Evolutionary conservation across 2,797 vertebrate species (phyloP).

Genomic region (Varecia variegata): DNA sequence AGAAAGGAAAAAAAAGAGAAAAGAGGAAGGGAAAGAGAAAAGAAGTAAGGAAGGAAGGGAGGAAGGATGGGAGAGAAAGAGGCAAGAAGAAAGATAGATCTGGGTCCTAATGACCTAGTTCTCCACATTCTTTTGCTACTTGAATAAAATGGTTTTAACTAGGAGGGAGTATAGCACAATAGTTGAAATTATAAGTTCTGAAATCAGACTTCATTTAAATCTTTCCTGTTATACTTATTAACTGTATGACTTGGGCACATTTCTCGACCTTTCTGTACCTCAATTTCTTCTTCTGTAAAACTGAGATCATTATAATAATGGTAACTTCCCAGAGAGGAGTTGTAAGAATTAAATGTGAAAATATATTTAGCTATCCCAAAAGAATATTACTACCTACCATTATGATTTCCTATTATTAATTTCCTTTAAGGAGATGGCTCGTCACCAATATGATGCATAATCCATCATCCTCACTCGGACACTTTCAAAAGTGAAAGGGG

Average conservation of each 20-base stretch:
- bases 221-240: neutral
- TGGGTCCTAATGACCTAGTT: neutral
- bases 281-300: neutral
- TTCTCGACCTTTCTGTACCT: neutral
- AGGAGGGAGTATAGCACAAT: neutral
- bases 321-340: neutral
- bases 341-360: conserved; percentile 31
- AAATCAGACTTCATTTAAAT: neutral
- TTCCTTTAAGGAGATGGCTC: neutral
- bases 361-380: conserved; percentile 5
- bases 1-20: neutral
- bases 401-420: neutral
- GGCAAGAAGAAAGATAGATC: neutral
- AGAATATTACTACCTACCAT: neutral
- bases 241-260: neutral
- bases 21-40: neutral
- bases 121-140: neutral
- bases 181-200: neutral
- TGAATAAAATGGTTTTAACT: neutral
- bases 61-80: neutral
- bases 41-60: neutral
- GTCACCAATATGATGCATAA: neutral
- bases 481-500: neutral
- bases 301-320: neutral
- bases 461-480: neutral